A percentile compares a stretch with the other conserved stretches of the same genome.
Evolutionary conservation across 2,888 invertebrate genomes (phyloP).

Genomic region (Epinotia ramella): DNA sequence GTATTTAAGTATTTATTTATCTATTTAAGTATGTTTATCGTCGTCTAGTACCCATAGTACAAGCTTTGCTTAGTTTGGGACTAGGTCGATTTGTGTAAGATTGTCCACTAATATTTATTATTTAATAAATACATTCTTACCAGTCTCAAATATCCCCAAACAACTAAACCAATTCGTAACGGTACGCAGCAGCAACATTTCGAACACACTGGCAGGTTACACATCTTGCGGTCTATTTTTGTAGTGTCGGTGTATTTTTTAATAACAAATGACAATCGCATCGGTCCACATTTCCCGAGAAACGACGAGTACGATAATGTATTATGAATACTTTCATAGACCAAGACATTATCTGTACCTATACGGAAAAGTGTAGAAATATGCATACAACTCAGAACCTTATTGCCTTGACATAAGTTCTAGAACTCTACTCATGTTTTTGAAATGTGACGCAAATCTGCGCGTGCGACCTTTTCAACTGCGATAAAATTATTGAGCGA

Average conservation of each 20-base stretch:
- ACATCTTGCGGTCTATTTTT: neutral
- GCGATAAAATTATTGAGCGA: constrained; percentile 3
- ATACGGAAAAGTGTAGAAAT: neutral
- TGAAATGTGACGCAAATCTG: neutral
- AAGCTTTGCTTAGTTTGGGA: too few species aligned
- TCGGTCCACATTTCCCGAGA: neutral
- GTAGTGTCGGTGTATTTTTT: neutral
- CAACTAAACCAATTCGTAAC: constrained; percentile 8
- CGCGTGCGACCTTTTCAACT: constrained; percentile 9
- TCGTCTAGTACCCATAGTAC: too few species aligned
- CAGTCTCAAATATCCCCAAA: constrained; percentile 25
- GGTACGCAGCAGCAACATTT: constrained; percentile 27
- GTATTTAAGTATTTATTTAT: too few species aligned
- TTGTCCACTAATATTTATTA: too few species aligned
- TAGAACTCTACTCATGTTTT: neutral
- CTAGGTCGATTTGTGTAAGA: too few species aligned
- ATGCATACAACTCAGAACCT: neutral
- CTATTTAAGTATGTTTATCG: too few species aligned
- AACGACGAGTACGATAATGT: neutral
- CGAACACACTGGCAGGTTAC: constrained; percentile 1
- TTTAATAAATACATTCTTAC: constrained; percentile 25
- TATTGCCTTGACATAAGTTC: neutral
- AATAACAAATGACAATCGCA: neutral
- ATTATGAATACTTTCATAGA: constrained; percentile 2
- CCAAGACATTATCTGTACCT: neutral